phyloP scores from a whole-genome alignment of 2,888 invertebrate genomes.

The Capitulum mitella region DNA sequence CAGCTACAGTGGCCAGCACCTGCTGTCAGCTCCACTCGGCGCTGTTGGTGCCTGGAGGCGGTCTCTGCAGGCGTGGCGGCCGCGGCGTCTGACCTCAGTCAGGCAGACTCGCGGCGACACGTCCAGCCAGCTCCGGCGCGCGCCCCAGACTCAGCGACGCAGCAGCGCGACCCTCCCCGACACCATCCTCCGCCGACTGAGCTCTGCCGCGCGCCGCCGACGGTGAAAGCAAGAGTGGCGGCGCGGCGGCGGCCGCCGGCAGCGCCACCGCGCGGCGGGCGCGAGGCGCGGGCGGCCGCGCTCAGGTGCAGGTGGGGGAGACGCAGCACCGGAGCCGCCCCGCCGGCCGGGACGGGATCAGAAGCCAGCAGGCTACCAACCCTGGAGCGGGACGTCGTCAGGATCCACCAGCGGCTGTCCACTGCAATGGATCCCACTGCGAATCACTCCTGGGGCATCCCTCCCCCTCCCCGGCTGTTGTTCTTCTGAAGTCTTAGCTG shows the following conservation, averaged over 20 bases:
- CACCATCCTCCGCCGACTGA: conserved; percentile 23
- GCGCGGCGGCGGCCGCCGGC: neutral
- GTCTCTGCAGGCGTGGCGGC: neutral
- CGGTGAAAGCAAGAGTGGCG: conserved; percentile 15
- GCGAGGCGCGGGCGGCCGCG: neutral
- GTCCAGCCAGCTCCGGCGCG: neutral
- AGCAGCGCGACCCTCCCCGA: neutral
- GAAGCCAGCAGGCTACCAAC: neutral
- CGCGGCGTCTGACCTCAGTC: neutral
- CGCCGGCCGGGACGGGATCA: neutral
- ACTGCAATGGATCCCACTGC: too few relatives aligned
- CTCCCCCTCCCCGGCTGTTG: too few relatives aligned
- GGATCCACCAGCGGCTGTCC: too few relatives aligned
- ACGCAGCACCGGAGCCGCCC: too few relatives aligned
- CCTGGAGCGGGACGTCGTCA: neutral
- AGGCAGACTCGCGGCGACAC: neutral
- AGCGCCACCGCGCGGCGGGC: neutral
- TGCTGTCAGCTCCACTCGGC: neutral
- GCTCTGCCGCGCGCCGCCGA: neutral
- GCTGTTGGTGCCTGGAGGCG: neutral
- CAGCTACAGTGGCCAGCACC: neutral
- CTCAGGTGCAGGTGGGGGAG: neutral
- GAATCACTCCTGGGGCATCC: too few relatives aligned
- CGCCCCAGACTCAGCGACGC: neutral
- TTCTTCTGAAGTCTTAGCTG: too few relatives aligned